Percentiles rank a stretch among this genome's conserved stretches.
These are phyloP conservation scores for Hypanus sabinus DNA, from an alignment of 2,113 vertebrate genomes.

Conservation along the genomic window DNA sequence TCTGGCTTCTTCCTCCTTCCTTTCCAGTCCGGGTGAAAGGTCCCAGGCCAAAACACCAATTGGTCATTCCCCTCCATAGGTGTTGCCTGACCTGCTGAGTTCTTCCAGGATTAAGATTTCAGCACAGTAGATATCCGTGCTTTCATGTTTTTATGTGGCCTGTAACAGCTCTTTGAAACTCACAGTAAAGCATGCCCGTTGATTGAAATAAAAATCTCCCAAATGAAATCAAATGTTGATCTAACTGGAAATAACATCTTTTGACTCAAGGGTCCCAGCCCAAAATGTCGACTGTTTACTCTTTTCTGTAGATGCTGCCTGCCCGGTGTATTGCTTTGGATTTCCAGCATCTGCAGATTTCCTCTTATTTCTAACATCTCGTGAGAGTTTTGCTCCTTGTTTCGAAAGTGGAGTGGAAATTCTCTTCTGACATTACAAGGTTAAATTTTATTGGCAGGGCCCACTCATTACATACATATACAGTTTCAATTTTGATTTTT, in stretches of 20 bases:
- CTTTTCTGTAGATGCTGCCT: too few species aligned
- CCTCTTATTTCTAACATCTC: not conserved
- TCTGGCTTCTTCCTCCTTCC: too few species aligned
- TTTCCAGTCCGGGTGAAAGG: too few species aligned
- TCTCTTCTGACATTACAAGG: not conserved
- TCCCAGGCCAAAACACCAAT: too few species aligned
- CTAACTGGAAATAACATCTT: not conserved
- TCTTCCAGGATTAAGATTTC: not conserved
- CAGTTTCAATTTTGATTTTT: not conserved
- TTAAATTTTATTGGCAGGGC: not conserved
- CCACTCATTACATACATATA: not conserved
- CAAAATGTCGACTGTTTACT: too few species aligned
- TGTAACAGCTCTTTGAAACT: not conserved
- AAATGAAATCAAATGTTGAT: not conserved
- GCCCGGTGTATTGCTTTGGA: too few species aligned
- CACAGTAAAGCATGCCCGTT: not conserved
- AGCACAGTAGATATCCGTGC: not conserved
- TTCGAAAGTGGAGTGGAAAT: not conserved
- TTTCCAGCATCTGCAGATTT: too few species aligned
- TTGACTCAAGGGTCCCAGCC: not conserved
- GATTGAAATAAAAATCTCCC: not conserved
- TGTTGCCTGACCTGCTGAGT: too few species aligned
- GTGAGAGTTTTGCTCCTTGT: not conserved
- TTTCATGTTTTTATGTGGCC: not conserved
- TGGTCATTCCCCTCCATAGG: too few species aligned